phyloP scores from a whole-genome alignment of 2,797 vertebrate genomes.

The Stomatorhinus walkeri region DNA sequence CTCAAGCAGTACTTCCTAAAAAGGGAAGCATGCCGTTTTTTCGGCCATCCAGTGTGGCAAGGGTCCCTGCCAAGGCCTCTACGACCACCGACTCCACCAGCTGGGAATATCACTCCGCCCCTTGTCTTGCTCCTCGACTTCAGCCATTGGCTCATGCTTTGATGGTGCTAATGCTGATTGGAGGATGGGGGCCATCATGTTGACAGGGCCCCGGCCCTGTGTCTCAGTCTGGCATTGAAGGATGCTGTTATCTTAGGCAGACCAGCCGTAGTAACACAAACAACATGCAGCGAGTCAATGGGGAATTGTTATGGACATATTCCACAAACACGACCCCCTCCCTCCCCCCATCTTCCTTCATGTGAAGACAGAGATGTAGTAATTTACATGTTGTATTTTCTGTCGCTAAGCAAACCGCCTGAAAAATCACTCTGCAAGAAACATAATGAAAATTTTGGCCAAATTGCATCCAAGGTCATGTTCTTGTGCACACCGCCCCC shows the following conservation, averaged over 20 bases:
- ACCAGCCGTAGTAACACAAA: not conserved
- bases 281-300: not conserved
- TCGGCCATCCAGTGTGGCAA: not conserved
- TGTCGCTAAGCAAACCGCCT: not conserved
- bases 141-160: not conserved
- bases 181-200: not conserved
- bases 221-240: not conserved
- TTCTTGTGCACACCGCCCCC: conserved; percentile 10
- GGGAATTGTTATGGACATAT: not conserved
- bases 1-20: not conserved
- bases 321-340: not conserved
- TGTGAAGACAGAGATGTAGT: not conserved
- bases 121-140: not conserved
- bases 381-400: not conserved
- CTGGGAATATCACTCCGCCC: not conserved
- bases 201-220: not conserved
- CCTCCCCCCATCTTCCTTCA: not conserved
- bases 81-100: not conserved
- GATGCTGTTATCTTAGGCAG: not conserved
- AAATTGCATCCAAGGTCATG: not conserved
- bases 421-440: not conserved
- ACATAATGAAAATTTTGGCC: not conserved
- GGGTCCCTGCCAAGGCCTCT: not conserved
- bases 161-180: not conserved
- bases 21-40: not conserved